A percentile compares a stretch with the other conserved stretches of the same genome.
Conservation (phyloP, 2,797 vertebrate species). For the Lacerta bilineata region DNA sequence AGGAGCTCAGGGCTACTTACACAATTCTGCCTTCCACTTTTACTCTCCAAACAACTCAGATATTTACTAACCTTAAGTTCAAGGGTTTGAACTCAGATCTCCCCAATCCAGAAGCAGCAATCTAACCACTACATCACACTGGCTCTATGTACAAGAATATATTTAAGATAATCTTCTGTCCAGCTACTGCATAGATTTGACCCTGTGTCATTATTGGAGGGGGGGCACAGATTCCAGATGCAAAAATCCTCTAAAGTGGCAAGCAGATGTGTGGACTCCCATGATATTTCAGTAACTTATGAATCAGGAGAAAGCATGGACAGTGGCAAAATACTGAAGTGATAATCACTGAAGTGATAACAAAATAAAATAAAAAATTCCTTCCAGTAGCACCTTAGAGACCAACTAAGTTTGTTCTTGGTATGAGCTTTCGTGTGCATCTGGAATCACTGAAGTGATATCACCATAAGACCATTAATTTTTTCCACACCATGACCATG, state of each 20-base stretch:
- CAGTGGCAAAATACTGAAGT: not conserved
- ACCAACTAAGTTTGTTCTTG: no score
- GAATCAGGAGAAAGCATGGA: not conserved
- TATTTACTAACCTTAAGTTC: no score
- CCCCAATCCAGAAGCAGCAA: no score
- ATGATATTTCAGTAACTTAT: not conserved
- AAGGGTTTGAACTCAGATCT: not conserved
- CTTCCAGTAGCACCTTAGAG: no score
- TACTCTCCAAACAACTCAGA: not conserved
- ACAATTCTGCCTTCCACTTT: not conserved
- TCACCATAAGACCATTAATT: not conserved
- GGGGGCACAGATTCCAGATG: not conserved
- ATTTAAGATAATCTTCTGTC: not conserved
- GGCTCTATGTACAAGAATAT: not conserved
- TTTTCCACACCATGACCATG: not conserved
- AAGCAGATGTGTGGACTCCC: not conserved
- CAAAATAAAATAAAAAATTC: no score
- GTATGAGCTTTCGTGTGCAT: no score
- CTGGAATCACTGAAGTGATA: not conserved
- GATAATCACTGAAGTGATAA: not conserved
- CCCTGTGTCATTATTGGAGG: not conserved
- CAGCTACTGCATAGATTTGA: no score
- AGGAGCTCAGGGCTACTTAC: not conserved
- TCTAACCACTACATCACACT: no score
- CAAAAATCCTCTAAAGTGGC: not conserved